Conservation (phyloP, 2,113 vertebrate genomes). For the Miniopterus natalensis region DNA sequence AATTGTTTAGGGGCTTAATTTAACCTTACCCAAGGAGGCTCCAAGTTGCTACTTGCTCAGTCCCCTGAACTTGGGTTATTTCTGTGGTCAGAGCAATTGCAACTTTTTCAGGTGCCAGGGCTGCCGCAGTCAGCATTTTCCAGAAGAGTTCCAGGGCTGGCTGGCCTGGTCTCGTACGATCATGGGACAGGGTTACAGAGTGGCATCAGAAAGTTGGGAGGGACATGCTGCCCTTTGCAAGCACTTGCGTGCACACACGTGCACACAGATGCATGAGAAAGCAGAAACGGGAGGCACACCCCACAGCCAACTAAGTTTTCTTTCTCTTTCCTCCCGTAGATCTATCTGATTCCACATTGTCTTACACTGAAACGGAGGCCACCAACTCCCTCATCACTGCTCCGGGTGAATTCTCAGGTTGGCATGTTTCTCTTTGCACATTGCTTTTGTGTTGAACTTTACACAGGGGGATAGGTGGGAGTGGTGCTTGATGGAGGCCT, state of each 20-base stretch:
- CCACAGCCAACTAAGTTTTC: slow-evolving; percentile 45
- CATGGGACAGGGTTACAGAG: not conserved
- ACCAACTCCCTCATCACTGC: slow-evolving; percentile 94
- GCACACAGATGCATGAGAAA: not conserved
- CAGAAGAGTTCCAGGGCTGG: slow-evolving; percentile 24
- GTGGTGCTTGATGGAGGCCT: not conserved
- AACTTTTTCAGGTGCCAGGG: slow-evolving; percentile 71
- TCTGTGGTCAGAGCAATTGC: slow-evolving; percentile 85
- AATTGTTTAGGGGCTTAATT: slow-evolving; percentile 92
- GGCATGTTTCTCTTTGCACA: slow-evolving; percentile 66
- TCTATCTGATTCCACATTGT: slow-evolving; percentile 99
- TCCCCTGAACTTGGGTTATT: slow-evolving; percentile 86
- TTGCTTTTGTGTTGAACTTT: not conserved
- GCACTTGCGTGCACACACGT: not conserved
- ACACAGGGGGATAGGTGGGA: not conserved
- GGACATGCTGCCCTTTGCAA: not conserved
- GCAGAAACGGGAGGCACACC: not conserved
- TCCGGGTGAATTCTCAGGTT: slow-evolving; percentile 98
- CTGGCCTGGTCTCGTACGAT: not conserved
- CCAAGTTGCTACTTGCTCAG: slow-evolving; percentile 92
- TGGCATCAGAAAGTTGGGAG: not conserved
- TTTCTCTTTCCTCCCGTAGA: slow-evolving; percentile 86
- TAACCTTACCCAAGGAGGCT: slow-evolving; percentile 89
- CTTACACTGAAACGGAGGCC: slow-evolving; percentile 99
- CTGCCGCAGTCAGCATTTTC: slow-evolving; percentile 61